These are phyloP conservation scores for Megaustenia siamemsis DNA, from an alignment of 2,888 invertebrate species.

Conservation along the genomic window DNA sequence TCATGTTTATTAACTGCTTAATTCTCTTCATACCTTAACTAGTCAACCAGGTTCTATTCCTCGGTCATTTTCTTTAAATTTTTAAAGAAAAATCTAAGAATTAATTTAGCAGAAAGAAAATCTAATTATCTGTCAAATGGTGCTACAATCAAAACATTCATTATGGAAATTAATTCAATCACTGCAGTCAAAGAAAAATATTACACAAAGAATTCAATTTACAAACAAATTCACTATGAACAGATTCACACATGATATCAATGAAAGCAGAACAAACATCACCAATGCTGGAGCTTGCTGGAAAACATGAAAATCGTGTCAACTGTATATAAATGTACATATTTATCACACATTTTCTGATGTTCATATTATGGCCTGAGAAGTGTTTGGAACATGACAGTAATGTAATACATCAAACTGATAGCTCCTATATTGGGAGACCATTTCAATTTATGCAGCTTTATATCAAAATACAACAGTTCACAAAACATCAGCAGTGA, in stretches of 20 bases:
- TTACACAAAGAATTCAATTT: background rate
- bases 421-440: background rate
- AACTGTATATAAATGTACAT: background rate
- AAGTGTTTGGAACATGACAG: conserved; percentile 6
- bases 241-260: too few relatives aligned
- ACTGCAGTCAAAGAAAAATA: background rate
- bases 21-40: too few relatives aligned
- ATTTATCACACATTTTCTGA: conserved; percentile 24
- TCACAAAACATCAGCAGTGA: background rate
- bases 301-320: background rate
- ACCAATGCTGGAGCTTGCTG: background rate
- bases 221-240: too few relatives aligned
- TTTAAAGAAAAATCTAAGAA: too few relatives aligned
- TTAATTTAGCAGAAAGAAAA: background rate
- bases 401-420: background rate
- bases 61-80: too few relatives aligned
- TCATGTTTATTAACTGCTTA: too few relatives aligned
- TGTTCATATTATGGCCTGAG: conserved; percentile 45
- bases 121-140: background rate
- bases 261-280: too few relatives aligned
- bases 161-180: background rate
- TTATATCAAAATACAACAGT: background rate
- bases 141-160: background rate
- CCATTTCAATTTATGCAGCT: too few relatives aligned
- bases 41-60: too few relatives aligned